These are phyloP conservation scores for Chloroceryle inda DNA, from an alignment of 2,797 vertebrate species.

Conservation along the genomic window DNA sequence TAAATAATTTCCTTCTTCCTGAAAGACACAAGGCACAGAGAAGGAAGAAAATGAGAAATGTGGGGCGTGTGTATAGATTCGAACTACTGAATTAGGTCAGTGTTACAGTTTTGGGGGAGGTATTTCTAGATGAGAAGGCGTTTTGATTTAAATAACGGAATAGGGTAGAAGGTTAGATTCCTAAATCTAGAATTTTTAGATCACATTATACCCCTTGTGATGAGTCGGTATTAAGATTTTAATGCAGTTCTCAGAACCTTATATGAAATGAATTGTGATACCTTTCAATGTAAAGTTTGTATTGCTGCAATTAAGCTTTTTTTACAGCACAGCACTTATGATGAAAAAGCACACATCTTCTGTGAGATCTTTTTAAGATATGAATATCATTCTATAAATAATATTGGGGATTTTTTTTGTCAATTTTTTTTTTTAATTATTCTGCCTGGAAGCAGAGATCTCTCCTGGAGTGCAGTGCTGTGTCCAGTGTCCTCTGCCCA, in stretches of 20 bases:
- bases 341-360: not conserved
- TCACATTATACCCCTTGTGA: not conserved
- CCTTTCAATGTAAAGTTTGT: not conserved
- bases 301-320: not conserved
- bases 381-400: not conserved
- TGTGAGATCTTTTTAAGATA: not conserved
- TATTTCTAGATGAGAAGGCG: not conserved
- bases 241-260: not conserved
- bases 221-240: conserved; percentile 1
- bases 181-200: not conserved
- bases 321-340: not conserved
- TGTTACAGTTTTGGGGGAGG: conserved; percentile 52
- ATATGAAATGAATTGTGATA: not conserved
- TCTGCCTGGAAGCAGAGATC: not conserved
- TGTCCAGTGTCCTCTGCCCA: rapidly evolving
- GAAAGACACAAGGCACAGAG: not conserved
- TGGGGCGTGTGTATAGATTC: not conserved
- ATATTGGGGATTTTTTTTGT: not conserved
- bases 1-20: not conserved
- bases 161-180: not conserved
- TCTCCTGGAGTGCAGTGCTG: rapidly evolving
- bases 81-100: conserved; percentile 58
- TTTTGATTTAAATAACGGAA: conserved; percentile 25
- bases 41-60: conserved; percentile 10
- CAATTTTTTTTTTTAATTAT: no score